Base-by-base conservation (phyloP, 2,113 vertebrate species). In the Heterochromis multidens region DNA sequence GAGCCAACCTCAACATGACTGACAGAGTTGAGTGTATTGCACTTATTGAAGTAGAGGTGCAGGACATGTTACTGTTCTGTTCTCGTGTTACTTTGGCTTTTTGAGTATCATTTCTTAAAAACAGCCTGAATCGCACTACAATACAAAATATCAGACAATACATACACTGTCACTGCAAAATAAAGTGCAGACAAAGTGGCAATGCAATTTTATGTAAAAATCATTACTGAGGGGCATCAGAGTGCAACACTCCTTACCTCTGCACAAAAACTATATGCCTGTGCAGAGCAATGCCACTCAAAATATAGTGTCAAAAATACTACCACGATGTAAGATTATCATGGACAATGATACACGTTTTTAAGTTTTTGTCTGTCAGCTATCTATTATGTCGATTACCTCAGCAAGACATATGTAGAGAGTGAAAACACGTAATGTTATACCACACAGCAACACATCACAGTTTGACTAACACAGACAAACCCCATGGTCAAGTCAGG, bases 61-160 rank as follows among this genome's bases (percentile, higher is more conserved):
- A 83, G 85, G 82, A 87, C 77, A 62, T 25, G 43, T 76, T 56
- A 77, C 82, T 83, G 60, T 27, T 90, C 67, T 84, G 74, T 88
- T 91, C 59, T 80, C 87, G 83, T 85, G 85, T 87, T 89, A 83
- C 92, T 95, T 95, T 95, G 94, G 94, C 92, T 93, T 93, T 90
- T 90, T 88, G 84, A 90, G 78, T 31, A 92, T 89, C n/a, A 70
- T 85, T 88, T 82, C 14, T 79, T 78, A 35, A 80, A 91, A 83
- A 89, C 31, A 79, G 76, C 54, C 85, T 80, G 33, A 77, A 85
- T 60, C 27, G 49, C 43, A 83, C 56, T 43, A 87, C 67, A 29
- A 61, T 84, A 87, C 37, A 88, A 90, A 78, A 88, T 43, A 86
- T 86, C 49, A 76, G 60, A 91, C 79, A 88, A 79, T 70, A 87